Base-by-base conservation (phyloP, 2,797 vertebrate species). In the Anguilla megastoma region DNA sequence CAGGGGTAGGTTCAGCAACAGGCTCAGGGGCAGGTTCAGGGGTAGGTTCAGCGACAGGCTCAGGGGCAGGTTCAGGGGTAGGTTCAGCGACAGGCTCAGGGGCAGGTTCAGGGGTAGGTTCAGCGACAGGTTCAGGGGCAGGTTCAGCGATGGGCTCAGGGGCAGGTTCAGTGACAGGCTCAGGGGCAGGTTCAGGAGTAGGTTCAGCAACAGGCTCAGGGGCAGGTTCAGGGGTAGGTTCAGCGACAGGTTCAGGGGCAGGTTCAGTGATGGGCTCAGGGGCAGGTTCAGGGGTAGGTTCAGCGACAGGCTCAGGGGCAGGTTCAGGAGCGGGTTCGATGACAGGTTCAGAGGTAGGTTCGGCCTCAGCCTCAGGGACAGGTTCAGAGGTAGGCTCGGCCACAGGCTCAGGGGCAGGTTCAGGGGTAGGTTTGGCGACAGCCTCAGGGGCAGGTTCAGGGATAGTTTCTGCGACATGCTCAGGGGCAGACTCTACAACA, bases 201-300 rank as follows among this genome's bases (percentile, higher is more conserved):
- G 86, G 2, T 54, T 30, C 24, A 21, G 86, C 1, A 0, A 21
- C 9, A 3, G 58, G 2, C n/a, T 45, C 66, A 80, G 69, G 3
- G 2, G n/a, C 8, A 21, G 69, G 14, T 1, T 45, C 66, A 9
- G 71, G n/a, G 6, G n/a, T 50, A 14, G 52, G 9, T n/a, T 80
- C 87, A 52, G 45, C 84, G 9, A 36, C 85, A 33, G 82, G 14
- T n/a, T 87, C 84, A 58, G 63, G 48, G 54, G 85, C 45, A 83
- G 85, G 50, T 10, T 85, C 88, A 60, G 56, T 24, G 16, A 63
- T 6, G 36, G 86, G 9, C 45, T 83, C 86, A 21, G 60, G 5
- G 14, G 14, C 79, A n/a, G 76, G 21, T 1, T 50, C 10, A 33
- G 45, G 36, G 18, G 45, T 16, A 50, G 80, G 6, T 14, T 71